Base-by-base conservation (phyloP, 2,113 vertebrate species). In the Solea senegalensis region DNA sequence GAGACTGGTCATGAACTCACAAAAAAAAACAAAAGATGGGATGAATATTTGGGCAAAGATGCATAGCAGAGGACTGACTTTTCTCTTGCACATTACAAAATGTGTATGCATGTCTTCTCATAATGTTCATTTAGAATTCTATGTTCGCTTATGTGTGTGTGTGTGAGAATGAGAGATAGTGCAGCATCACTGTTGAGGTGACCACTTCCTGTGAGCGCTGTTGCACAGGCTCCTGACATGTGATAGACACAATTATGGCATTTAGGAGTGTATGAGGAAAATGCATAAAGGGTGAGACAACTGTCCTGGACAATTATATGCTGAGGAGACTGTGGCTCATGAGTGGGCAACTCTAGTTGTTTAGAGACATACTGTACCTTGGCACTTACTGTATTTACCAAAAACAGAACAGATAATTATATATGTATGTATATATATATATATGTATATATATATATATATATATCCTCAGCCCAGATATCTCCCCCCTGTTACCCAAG, bases 231-330 rank as follows among this genome's bases (percentile, higher is more conserved):
- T 70, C 68, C 66, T 79, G 73, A 80, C 79, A 82, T 65, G 59
- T 45, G n/a, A 67, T 67, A 70, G n/a, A 80, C 64, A 71, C 74
- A 80, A 86, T 91, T 86, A 85, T 40, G 62, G 64, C 66, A 56
- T 77, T 87, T 72, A 76, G 58, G 11, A 0, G 75, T 51, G 81
- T 67, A 82, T 78, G 77, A 76, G 82, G 70, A 68, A 55, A 85
- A 82, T 10, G 52, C 59, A 78, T 73, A 82, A 80, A 85, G 65
- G 16, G 39, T 16, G 26, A 46, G 67, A 78, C 51, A 82, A 73
- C 75, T 55, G 50, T 82, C 43, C 72, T 2, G 58, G n/a, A 76
- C 81, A 80, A 86, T 87, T 81, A 83, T 69, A 72, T 50, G 1
- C 16, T 71, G 80, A 73, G 65, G 70, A 72, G 49, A 64, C 40